Evolutionary conservation across 2,113 vertebrate genomes (phyloP), one percentile per base, ranked within the genome.

Genomic region (Poeciliopsis occidentalis): DNA sequence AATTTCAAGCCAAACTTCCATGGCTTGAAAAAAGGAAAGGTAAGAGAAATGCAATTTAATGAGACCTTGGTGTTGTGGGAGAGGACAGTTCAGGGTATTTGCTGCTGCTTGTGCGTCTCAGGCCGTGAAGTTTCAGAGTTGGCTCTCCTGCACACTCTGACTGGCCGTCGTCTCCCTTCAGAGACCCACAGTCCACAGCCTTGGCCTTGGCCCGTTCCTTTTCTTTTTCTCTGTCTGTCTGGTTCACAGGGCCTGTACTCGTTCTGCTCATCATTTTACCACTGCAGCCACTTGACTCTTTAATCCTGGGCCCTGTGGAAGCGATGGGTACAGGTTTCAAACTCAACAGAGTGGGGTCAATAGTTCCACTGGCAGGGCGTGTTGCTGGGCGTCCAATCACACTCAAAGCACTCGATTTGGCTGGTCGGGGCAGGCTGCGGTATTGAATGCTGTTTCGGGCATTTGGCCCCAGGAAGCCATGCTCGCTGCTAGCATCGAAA

Each of bases 131-230:
- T 69, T 97, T 97, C 2, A 96, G 80, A 0, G 93, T 89, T 24
- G 93, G 93, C 79, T 97, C 97, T 0, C 95, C 96, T 0, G 94
- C 80, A 2, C 93, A 93, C 83, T 96, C 95, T 7, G 93, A 70
- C 0, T 92, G 82, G 19, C 44, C 41, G 27, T 82, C 57, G 17
- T 91, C 94, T 26, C 80, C 73, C 75, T 94, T 94, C 71, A 93
- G 81, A 26, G 89, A 92, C 26, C 87, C 64, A 19, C 91, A 95
- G 76, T 98, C 97, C 0, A 96, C 96, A 0, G 97, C 98, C 83
- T 99, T 99, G 67, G 97, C 98, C 79, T 97, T 98, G 80, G 98
- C 98, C 72, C 97, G 94, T 88, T 98, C 97, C 84, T 99, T 99
- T 88, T 99, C 98, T 6, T 95, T 95, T 87, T 95, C 95, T 0